phyloP scores from a whole-genome alignment of 2,797 vertebrate species.

The Myiotriccus ornatus region DNA sequence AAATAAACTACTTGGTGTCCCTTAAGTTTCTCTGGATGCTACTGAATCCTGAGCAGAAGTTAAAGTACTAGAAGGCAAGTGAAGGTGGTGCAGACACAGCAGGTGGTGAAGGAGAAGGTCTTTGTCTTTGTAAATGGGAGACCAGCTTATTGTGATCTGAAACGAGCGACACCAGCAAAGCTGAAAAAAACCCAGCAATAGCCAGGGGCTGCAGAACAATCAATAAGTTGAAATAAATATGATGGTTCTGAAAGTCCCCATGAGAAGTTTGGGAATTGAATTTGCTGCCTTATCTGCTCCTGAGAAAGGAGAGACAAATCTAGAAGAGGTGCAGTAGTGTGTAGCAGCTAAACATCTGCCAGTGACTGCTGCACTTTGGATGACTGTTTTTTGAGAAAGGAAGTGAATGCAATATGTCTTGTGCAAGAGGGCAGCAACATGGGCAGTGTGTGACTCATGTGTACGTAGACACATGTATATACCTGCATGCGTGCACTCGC shows the following conservation, averaged over 20 bases:
- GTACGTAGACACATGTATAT: fast-evolving
- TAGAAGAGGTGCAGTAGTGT: not conserved
- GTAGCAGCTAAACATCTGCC: not conserved
- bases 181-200: not conserved
- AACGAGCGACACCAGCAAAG: not conserved
- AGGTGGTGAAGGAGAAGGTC: not conserved
- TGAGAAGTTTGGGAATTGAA: not conserved
- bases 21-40: not conserved
- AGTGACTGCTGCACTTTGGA: not conserved
- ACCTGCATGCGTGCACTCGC: not conserved
- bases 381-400: not conserved
- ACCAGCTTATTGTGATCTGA: not conserved
- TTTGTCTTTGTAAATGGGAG: not conserved
- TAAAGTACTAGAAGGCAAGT: not conserved
- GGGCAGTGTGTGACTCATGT: not conserved
- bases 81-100: not conserved
- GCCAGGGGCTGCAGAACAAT: not conserved
- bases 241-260: not conserved
- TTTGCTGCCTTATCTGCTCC: not conserved
- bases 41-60: not conserved
- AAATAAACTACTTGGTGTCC: not conserved
- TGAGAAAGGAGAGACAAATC: not conserved
- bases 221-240: not conserved
- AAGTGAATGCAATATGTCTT: not conserved
- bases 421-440: not conserved